A percentile compares a stretch with the other conserved stretches of the same genome.
These are phyloP conservation scores for Dryobates pubescens DNA, from an alignment of 2,797 vertebrate species.

Conservation along the genomic window DNA sequence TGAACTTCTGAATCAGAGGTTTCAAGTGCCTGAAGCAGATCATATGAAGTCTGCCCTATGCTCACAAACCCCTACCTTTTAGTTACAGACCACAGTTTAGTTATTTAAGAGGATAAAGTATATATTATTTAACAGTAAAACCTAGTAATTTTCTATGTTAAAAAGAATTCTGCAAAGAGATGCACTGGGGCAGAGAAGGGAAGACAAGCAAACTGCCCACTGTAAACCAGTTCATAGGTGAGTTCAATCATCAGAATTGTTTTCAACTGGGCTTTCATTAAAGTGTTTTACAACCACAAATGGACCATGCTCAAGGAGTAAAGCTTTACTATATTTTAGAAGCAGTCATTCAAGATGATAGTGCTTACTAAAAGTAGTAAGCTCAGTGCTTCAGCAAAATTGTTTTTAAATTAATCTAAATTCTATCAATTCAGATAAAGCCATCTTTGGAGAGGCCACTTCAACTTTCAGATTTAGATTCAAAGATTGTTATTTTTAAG, in stretches of 20 bases:
- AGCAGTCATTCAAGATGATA: background rate
- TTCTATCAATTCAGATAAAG: background rate
- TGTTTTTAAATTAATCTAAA: background rate
- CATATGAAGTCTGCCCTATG: background rate
- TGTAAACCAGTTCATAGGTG: background rate
- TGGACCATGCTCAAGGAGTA: background rate
- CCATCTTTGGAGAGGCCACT: background rate
- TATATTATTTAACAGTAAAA: background rate
- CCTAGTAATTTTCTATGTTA: background rate
- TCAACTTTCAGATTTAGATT: background rate
- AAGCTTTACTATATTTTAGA: background rate
- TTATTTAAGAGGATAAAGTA: background rate
- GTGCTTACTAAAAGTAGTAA: background rate
- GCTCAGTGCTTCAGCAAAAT: background rate
- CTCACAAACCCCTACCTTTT: background rate
- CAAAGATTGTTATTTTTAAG: background rate
- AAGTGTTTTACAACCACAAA: background rate
- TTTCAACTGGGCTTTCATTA: background rate
- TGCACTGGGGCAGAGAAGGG: background rate
- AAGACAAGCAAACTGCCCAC: background rate
- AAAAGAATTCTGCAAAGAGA: background rate
- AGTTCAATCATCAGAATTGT: background rate
- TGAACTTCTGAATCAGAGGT: background rate
- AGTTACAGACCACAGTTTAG: background rate
- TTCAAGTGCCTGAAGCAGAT: background rate